Conservation (phyloP, 2,888 invertebrate species). For the Clepsis dumicolana region DNA sequence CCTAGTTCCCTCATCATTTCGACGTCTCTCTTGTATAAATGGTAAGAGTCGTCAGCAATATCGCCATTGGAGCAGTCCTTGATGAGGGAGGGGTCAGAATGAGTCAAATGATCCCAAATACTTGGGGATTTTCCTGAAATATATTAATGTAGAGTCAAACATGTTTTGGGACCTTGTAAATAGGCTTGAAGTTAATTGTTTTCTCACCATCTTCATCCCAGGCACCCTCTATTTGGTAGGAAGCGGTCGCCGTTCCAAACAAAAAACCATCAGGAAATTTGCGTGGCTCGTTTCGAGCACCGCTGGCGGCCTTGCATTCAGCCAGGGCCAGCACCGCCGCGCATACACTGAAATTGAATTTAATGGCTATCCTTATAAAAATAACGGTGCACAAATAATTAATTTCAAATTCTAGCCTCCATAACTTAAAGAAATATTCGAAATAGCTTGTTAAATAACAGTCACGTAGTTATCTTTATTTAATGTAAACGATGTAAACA, state of each 20-base stretch:
- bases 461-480: conserved; percentile 19
- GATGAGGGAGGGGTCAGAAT: conserved; percentile 74
- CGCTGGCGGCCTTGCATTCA: conserved; percentile 44
- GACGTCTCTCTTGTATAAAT: conserved; percentile 85
- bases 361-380: too few relatives aligned
- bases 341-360: conserved; percentile 33
- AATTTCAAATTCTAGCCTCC: not conserved
- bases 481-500: too few relatives aligned
- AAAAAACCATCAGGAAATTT: conserved; percentile 61
- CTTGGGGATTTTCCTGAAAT: conserved; percentile 82
- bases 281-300: conserved; percentile 49
- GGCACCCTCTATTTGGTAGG: conserved; percentile 83
- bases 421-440: conserved; percentile 7
- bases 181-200: not conserved
- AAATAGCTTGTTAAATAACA: not conserved
- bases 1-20: conserved; percentile 76
- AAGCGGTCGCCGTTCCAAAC: conserved; percentile 71
- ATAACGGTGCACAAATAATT: not conserved
- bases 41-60: conserved; percentile 85
- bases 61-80: conserved; percentile 84
- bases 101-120: conserved; percentile 88
- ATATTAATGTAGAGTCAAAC: not conserved
- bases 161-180: not conserved
- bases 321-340: conserved; percentile 31
- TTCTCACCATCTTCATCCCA: conserved; percentile 78